These are phyloP conservation scores for Babyrousa celebensis DNA, from an alignment of 2,797 vertebrate genomes.

Conservation along the genomic window DNA sequence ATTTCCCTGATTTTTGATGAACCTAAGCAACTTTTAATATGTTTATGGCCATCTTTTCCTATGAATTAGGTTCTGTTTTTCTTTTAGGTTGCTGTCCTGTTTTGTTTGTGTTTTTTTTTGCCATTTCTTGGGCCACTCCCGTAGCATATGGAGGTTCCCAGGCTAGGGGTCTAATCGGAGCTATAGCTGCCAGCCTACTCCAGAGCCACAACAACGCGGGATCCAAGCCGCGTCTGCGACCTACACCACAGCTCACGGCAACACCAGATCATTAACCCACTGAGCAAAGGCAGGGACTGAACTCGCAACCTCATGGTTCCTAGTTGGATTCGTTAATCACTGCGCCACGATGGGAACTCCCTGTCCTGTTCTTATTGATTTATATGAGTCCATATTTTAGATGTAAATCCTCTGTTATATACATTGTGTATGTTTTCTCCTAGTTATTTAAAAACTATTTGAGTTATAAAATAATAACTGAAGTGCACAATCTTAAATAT, in stretches of 20 bases:
- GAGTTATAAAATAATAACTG: conserved; percentile 4
- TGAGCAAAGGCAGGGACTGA: no score
- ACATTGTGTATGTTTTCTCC: conserved; percentile 14
- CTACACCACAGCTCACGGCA: no score
- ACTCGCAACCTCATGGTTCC: no score
- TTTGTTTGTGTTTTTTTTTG: background rate
- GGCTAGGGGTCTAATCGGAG: no score
- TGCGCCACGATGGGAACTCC: no score
- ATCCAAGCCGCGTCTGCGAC: no score
- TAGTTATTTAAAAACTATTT: conserved; percentile 23
- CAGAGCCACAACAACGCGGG: no score
- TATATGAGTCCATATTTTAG: conserved; percentile 18
- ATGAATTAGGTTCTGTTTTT: conserved; percentile 35
- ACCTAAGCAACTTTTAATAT: background rate
- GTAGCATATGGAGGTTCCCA: no score
- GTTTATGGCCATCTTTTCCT: background rate
- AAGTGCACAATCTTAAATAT: background rate
- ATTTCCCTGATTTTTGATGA: conserved; percentile 53
- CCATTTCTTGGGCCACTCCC: no score
- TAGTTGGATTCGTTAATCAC: no score
- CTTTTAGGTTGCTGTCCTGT: background rate
- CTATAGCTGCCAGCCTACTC: no score
- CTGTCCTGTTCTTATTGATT: background rate
- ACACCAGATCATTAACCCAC: no score
- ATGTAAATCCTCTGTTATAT: background rate